These are phyloP conservation scores for Tragelaphus imberbis DNA, from an alignment of 2,113 vertebrate species.

Conservation along the genomic window DNA sequence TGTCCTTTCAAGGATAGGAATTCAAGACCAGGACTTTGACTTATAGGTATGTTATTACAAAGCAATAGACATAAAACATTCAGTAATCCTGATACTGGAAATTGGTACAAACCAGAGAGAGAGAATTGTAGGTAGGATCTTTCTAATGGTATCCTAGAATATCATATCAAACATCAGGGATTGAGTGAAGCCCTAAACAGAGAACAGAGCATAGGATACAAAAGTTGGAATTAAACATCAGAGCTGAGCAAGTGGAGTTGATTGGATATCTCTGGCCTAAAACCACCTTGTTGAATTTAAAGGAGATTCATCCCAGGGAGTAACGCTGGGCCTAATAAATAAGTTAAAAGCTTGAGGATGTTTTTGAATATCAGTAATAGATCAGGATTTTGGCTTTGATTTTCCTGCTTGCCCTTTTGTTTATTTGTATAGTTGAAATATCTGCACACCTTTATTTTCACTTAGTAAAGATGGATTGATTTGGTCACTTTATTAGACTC, in stretches of 20 bases:
- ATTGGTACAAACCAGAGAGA: neutral
- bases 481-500: neutral
- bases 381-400: neutral
- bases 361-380: slow-evolving; percentile 6
- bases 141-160: neutral
- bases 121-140: neutral
- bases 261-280: slow-evolving; percentile 14
- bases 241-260: neutral
- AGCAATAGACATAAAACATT: neutral
- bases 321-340: neutral
- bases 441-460: neutral
- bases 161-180: neutral
- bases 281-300: neutral
- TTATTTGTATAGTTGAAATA: slow-evolving; percentile 21
- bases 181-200: neutral
- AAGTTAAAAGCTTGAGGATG: neutral
- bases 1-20: neutral
- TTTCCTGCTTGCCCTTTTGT: neutral
- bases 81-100: neutral
- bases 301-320: neutral
- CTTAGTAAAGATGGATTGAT: slow-evolving; percentile 5
- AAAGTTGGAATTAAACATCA: slow-evolving; percentile 1
- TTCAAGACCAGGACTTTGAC: neutral
- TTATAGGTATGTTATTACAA: neutral
- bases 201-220: neutral